Conservation (phyloP, 2,888 invertebrate genomes). For the Eumerus sabulonum region DNA sequence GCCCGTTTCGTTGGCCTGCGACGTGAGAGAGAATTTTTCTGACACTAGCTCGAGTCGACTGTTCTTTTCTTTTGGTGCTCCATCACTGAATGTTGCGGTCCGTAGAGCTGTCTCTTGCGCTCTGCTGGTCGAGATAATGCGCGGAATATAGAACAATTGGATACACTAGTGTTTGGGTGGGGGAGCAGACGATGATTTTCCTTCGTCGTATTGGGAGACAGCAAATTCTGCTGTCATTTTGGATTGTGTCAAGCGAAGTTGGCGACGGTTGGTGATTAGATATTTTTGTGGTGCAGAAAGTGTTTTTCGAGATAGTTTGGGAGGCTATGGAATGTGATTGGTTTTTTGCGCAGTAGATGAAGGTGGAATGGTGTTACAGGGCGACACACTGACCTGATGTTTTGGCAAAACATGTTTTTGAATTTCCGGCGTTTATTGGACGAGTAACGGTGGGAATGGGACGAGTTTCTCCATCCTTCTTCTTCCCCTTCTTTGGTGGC, state of each 20-base stretch:
- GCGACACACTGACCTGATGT: too few species aligned
- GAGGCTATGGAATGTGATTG: too few species aligned
- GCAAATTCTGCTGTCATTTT: conserved; percentile 55
- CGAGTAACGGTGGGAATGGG: too few species aligned
- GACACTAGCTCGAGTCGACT: conserved; percentile 35
- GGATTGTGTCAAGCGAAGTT: conserved; percentile 52
- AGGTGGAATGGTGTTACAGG: too few species aligned
- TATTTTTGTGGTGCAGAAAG: not conserved
- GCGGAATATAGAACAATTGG: conserved; percentile 59
- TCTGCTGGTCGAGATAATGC: conserved; percentile 38
- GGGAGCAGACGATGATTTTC: conserved; percentile 21
- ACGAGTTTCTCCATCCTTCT: too few species aligned
- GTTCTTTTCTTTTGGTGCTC: conserved; percentile 18
- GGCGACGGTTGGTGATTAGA: conserved; percentile 1
- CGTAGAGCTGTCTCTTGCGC: conserved; percentile 56
- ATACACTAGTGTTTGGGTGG: conserved; percentile 56
- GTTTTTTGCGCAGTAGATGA: conserved; percentile 51
- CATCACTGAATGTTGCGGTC: not conserved
- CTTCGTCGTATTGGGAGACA: conserved; percentile 55
- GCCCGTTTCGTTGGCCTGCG: conserved; percentile 51
- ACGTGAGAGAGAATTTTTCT: conserved; percentile 53
- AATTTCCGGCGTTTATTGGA: too few species aligned
- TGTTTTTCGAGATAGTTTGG: not conserved
- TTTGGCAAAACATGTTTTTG: too few species aligned
- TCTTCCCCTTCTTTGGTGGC: too few species aligned